A percentile compares a stretch with the other conserved stretches of the same genome.
phyloP scores from a whole-genome alignment of 2,113 vertebrate species.

The Thalassarche chlororhynchos region DNA sequence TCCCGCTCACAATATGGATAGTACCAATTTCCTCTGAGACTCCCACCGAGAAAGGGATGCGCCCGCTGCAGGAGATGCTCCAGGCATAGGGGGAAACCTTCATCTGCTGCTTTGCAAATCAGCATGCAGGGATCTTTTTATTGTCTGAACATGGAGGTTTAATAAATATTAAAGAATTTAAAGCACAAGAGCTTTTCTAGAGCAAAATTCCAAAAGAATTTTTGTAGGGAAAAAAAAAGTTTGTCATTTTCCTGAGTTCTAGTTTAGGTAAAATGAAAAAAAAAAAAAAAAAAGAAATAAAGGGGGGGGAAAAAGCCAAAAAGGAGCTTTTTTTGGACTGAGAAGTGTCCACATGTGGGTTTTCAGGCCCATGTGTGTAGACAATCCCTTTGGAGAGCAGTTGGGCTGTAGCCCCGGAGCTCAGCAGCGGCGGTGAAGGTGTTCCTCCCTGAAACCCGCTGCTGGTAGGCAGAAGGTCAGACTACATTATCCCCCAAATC shows the following conservation, averaged over 20 bases:
- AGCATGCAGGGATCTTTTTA: fast-evolving
- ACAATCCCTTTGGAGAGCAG: not conserved
- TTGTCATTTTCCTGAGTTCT: not conserved
- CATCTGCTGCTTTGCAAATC: not conserved
- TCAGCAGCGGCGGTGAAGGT: not conserved
- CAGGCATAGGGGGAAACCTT: not conserved
- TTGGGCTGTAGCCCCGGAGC: not conserved
- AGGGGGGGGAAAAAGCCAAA: fast-evolving
- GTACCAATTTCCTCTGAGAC: not conserved
- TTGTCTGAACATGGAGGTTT: not conserved
- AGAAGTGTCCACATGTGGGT: not conserved
- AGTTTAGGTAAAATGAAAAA: not conserved
- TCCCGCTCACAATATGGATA: not conserved
- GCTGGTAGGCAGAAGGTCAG: not conserved
- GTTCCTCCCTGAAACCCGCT: not conserved
- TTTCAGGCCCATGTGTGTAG: not conserved
- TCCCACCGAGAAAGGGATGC: not conserved
- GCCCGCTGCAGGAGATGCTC: not conserved
- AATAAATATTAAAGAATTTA: not conserved
- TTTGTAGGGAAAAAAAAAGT: not conserved
- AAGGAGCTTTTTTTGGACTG: not conserved
- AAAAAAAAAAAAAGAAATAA: not conserved
- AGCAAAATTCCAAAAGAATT: not conserved
- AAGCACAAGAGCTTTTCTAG: not conserved
- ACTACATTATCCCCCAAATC: not conserved